Evolutionary conservation across 2,113 vertebrate genomes (phyloP).

Genomic region (Cochlearius cochlearius): DNA sequence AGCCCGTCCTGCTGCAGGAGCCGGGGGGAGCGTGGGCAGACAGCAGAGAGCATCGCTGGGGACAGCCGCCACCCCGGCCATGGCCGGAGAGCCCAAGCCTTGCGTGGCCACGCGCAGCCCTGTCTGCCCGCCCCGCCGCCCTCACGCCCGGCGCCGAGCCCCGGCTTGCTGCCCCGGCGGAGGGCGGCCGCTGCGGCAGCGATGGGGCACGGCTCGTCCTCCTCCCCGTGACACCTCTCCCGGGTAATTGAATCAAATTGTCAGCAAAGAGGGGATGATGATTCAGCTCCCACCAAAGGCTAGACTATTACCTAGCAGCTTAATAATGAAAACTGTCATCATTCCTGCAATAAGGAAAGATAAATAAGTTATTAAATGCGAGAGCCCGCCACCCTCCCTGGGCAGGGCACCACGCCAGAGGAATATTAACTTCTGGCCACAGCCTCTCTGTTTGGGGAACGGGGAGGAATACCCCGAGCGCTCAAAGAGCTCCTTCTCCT

Average conservation of each 20-base stretch:
- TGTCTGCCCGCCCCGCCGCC: fast-evolving
- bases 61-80: background rate
- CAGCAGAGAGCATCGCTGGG: background rate
- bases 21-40: background rate
- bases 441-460: background rate
- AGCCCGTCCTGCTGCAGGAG: background rate
- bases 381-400: slow-evolving; percentile 24
- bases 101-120: fast-evolving
- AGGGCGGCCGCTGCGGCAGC: background rate
- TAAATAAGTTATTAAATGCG: slow-evolving; percentile 70
- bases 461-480: background rate
- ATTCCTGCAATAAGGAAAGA: slow-evolving; percentile 70
- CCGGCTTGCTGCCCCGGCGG: background rate
- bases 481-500: background rate
- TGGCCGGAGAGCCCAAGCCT: background rate
- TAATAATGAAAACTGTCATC: slow-evolving; percentile 72
- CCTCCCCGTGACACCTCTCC: background rate
- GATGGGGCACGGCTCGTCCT: background rate
- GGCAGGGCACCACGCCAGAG: slow-evolving; percentile 42
- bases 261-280: slow-evolving; percentile 52
- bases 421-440: slow-evolving; percentile 43
- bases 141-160: background rate
- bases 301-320: slow-evolving; percentile 66
- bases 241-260: slow-evolving; percentile 30
- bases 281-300: slow-evolving; percentile 66